Evolutionary conservation across 2,113 vertebrate species (phyloP).

Genomic region (Gulo gulo): DNA sequence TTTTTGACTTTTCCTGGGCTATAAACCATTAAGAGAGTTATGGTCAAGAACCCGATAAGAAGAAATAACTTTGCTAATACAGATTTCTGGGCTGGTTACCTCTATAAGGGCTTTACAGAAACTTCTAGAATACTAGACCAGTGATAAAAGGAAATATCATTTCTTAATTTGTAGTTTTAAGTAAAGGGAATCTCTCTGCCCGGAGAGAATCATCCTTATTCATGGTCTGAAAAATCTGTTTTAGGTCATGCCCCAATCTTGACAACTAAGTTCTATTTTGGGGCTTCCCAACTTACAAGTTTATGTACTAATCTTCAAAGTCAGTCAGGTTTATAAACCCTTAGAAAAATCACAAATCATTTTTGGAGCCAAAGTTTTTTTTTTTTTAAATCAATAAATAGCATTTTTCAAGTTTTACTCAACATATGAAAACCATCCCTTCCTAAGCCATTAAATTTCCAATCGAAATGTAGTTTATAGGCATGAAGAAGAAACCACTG

Average conservation of each 20-base stretch:
- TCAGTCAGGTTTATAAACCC: constrained; percentile 30
- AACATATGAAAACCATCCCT: background rate
- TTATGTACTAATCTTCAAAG: constrained; percentile 26
- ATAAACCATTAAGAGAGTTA: constrained; percentile 68
- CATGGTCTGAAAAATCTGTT: constrained; percentile 23
- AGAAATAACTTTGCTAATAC: constrained; percentile 22
- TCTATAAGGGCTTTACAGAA: background rate
- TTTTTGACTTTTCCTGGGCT: constrained; percentile 85
- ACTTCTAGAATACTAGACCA: background rate
- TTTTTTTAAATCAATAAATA: constrained; percentile 1
- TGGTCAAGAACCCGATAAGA: constrained; percentile 41
- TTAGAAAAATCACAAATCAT: constrained; percentile 23
- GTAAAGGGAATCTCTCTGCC: background rate
- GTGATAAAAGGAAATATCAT: constrained; percentile 13
- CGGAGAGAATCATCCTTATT: constrained; percentile 39
- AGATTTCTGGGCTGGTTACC: background rate
- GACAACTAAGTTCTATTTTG: constrained; percentile 27
- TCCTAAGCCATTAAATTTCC: constrained; percentile 21
- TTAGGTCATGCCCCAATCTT: background rate
- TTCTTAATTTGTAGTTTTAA: constrained; percentile 38
- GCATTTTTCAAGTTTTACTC: constrained; percentile 37
- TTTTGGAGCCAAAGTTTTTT: background rate
- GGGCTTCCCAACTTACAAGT: constrained; percentile 19
- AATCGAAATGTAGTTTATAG: constrained; percentile 22
- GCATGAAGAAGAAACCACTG: background rate